phyloP scores from a whole-genome alignment of 2,797 vertebrate species.

The Melanotaenia nigrans region DNA sequence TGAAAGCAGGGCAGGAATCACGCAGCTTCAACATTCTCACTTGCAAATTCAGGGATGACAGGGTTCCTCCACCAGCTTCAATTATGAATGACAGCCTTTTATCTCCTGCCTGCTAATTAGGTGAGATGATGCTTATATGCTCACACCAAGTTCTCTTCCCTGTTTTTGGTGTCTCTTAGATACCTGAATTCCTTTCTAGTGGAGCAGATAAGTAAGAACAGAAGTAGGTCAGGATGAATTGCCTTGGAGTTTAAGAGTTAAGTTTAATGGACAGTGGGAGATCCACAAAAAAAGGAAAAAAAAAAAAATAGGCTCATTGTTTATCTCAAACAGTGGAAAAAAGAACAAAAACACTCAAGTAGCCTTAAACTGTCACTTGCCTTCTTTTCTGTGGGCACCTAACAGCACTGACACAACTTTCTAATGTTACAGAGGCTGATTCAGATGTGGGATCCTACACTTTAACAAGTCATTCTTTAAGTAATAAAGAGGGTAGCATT shows the following conservation, averaged over 20 bases:
- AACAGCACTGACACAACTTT: constrained; percentile 13
- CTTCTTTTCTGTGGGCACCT: constrained; percentile 14
- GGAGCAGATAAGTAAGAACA: constrained; percentile 23
- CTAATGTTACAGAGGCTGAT: constrained; percentile 40
- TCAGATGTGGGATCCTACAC: constrained; percentile 20
- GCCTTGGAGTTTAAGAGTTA: constrained; percentile 52
- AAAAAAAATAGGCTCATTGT: constrained; percentile 21
- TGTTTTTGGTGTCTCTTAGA: constrained; percentile 49
- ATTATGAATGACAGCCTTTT: constrained; percentile 84
- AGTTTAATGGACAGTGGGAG: constrained; percentile 42
- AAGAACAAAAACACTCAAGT: constrained; percentile 25
- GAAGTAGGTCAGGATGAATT: constrained; percentile 54
- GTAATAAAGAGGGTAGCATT: constrained; percentile 47
- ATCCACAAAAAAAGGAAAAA: neutral
- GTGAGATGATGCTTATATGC: constrained; percentile 62
- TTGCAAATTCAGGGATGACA: constrained; percentile 80
- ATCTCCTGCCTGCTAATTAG: constrained; percentile 81
- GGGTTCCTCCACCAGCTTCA: constrained; percentile 75
- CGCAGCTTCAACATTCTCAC: constrained; percentile 70
- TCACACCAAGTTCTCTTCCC: constrained; percentile 35
- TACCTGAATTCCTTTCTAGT: constrained; percentile 56
- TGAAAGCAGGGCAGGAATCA: constrained; percentile 76
- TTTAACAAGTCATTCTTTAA: constrained; percentile 50
- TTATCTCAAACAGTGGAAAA: constrained; percentile 17
- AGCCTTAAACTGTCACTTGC: constrained; percentile 15